A percentile compares a stretch with the other conserved stretches of the same genome.
phyloP scores from a whole-genome alignment of 1,140 invertebrate genomes.

The Cotesia typhae region DNA sequence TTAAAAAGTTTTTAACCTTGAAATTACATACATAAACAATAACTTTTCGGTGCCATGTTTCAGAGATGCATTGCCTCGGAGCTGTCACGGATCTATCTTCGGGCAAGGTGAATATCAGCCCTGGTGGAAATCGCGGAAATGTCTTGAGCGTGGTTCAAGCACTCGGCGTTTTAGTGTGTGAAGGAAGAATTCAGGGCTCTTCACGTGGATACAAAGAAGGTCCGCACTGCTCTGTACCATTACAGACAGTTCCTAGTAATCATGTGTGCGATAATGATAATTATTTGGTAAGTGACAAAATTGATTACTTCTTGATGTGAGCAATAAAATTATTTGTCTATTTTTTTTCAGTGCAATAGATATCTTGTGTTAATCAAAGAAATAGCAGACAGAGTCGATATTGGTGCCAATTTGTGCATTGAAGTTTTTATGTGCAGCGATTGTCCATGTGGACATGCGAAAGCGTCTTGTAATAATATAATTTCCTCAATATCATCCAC shows the following conservation, averaged over 20 bases:
- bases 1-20: too few relatives aligned
- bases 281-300: conserved; percentile 64
- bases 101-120: conserved; percentile 43
- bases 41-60: conserved; percentile 29
- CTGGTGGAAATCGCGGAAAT: conserved; percentile 63
- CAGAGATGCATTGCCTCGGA: conserved; percentile 64
- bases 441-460: conserved; percentile 71
- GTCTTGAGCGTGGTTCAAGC: conserved; percentile 72
- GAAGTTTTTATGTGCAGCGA: conserved; percentile 77
- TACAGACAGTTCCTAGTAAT: conserved; percentile 56
- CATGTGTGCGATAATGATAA: conserved; percentile 69
- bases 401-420: conserved; percentile 73
- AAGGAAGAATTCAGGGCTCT: conserved; percentile 74
- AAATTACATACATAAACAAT: too few relatives aligned
- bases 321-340: too few relatives aligned
- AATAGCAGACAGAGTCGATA: conserved; percentile 66
- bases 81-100: conserved; percentile 51
- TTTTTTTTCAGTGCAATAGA: conserved; percentile 54
- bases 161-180: conserved; percentile 74
- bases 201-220: conserved; percentile 77
- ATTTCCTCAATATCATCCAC: conserved; percentile 51
- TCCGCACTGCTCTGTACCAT: conserved; percentile 72
- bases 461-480: conserved; percentile 61
- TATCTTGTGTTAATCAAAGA: conserved; percentile 69
- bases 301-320: background rate